Percentiles rank a stretch among this genome's conserved stretches.
phyloP scores from a whole-genome alignment of 37 sponge, comb jelly and placozoan species.

The Diacarnus erythraeanus region DNA sequence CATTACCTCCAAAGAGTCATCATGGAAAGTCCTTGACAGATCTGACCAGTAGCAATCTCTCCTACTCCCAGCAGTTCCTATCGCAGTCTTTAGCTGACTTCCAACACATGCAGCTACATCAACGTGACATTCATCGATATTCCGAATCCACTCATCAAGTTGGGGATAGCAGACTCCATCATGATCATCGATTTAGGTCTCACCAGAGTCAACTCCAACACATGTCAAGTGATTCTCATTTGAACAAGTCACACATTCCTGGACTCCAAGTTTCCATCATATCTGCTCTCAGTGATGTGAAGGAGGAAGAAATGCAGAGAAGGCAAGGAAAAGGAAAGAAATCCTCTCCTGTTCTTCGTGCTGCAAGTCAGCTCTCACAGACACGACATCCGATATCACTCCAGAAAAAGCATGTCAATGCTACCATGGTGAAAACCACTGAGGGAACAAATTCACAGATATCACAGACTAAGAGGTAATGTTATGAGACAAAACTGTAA shows the following conservation, averaged over 20 bases:
- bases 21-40: constrained; percentile 34
- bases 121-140: neutral
- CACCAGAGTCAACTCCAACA: constrained; percentile 7
- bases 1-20: neutral
- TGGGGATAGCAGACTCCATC: neutral
- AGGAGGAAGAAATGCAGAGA: constrained; percentile 7
- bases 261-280: constrained; percentile 4
- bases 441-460: neutral
- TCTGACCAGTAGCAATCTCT: constrained; percentile 20
- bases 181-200: neutral
- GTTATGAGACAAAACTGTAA: neutral
- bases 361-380: no score
- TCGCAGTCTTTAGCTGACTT: constrained; percentile 48
- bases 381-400: no score
- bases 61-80: constrained; percentile 13
- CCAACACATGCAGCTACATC: constrained; percentile 12
- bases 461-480: neutral
- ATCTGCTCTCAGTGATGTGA: neutral
- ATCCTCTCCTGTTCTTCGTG: neutral
- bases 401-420: neutral
- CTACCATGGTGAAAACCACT: neutral
- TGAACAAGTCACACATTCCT: constrained; percentile 4
- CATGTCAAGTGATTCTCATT: constrained; percentile 38
- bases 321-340: constrained; percentile 5
- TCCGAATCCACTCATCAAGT: neutral